Evolutionary conservation across 2,888 invertebrate species (phyloP), one percentile per base, ranked within the genome.

Genomic region (Endotricha flammealis): DNA sequence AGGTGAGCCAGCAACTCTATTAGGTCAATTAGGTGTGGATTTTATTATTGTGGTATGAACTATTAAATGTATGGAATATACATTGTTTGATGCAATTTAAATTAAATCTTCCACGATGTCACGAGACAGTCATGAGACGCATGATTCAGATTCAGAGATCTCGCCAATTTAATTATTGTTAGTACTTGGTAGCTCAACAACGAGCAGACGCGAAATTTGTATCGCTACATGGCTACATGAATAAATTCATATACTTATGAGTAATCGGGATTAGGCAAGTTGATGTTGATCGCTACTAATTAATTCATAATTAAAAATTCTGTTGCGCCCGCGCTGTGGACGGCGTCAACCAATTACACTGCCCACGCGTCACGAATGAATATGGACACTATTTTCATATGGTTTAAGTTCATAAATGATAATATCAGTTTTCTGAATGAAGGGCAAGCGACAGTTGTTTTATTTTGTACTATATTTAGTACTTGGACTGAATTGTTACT

Each of bases 291-390:
- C 75, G 75, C 69, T 64, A 68, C 74, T 81, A 83, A 86, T 85
- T 83, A 83, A 86, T 86, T 83, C 85, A 83, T 83, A 82, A 85
- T 86, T 86, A 85, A 85, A 85, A 85, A 83, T 85, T 82, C 83
- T 79, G 78, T 72, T 81, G 76, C 82, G 80, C 76, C 72, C 65
- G 78, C 78, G 78, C 80, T 69, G 67, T 62, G 74, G 68, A 58
- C 69, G 65, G 71, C 64, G 65, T 71, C 79, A 64, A 76, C 78
- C 80, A 82, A 83, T 83, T 81, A 79, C 65, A 44, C 64, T 60
- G 58, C 63, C 61, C 56, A 63, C 66, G 50, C 57, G 42, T 36
- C 44, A 35, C 65, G 62, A 52, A 46, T 60, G 53, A 80, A 71
- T 71, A 54, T 65, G 61, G 57, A 65, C 78, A 56, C 59, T 82